Evolutionary conservation across 2,888 invertebrate genomes (phyloP), one percentile per base, ranked within the genome.

Genomic region (Anticlea derivata): DNA sequence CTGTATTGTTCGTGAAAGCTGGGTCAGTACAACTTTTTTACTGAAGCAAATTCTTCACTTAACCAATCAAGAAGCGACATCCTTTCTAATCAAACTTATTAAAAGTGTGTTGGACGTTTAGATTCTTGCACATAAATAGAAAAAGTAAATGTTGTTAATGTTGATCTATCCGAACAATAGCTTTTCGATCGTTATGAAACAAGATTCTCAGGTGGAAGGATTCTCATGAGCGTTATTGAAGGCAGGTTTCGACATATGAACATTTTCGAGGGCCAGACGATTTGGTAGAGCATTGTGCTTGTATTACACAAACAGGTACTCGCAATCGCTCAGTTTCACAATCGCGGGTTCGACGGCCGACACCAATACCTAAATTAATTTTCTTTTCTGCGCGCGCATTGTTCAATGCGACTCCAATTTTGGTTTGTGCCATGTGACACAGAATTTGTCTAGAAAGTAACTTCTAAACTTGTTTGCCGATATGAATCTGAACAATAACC

Each of bases 361-460:
- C 89, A 89, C 88, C 84, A 81, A 89, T 90, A 86, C 89, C 86
- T 90, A 89, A 84, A 89, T 89, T 88, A 88, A 87, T 89, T 88
- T 87, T 87, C 86, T 87, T 86, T 88, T 88, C 73, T 75, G 79
- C 69, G 71, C 66, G 70, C 72, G 82, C 83, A 87, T 88, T 88
- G 87, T 87, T 86, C 83, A 79, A 79, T 82, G 82, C 80, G 76
- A 69, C 78, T 78, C 72, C 73, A 78, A 80, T 83, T 83, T 80
- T 75, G 75, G 78, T 74, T 67, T 70, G 72, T 70, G 70, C 71
- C 70, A 73, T 75, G 78, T 75, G 80, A 82, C 78, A 78, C 68
- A 61, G 68, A 70, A 73, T 74, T 66, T 61, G 65, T 66, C 63
- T 73, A 73, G 73, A 72, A 72, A 73, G 74, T 74, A 59, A 74